phyloP scores from a whole-genome alignment of 2,113 vertebrate species.

The Electrona antarctica region DNA sequence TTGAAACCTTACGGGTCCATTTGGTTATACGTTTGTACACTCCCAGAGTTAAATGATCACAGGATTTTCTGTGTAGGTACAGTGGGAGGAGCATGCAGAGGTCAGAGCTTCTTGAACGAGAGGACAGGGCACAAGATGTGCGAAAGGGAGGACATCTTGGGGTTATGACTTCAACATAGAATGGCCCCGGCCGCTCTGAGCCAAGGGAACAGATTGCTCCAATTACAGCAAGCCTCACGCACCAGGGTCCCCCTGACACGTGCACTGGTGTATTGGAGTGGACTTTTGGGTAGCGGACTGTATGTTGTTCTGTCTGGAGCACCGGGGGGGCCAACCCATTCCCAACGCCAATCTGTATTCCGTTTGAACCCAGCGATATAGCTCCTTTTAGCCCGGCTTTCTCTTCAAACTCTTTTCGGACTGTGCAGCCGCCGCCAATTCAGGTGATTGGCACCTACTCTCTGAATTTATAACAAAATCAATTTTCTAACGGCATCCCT shows the following conservation, averaged over 20 bases:
- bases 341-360: slow-evolving; percentile 75
- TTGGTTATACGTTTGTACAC: too few relatives aligned
- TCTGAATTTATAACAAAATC: slow-evolving; percentile 78
- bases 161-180: slow-evolving; percentile 74
- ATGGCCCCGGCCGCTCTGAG: slow-evolving; percentile 56
- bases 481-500: slow-evolving; percentile 74
- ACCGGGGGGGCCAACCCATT: slow-evolving; percentile 51
- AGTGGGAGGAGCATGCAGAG: slow-evolving; percentile 22
- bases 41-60: too few relatives aligned
- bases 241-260: slow-evolving; percentile 69
- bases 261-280: slow-evolving; percentile 68
- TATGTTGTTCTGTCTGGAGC: slow-evolving; percentile 50
- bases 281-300: slow-evolving; percentile 69
- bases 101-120: slow-evolving; percentile 47
- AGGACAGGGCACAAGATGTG: slow-evolving; percentile 44
- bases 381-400: slow-evolving; percentile 67
- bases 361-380: slow-evolving; percentile 65
- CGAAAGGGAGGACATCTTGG: slow-evolving; percentile 71
- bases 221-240: slow-evolving; percentile 75
- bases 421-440: slow-evolving; percentile 57
- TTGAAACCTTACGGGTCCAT: too few relatives aligned
- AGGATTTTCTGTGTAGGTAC: slow-evolving; percentile 13
- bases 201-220: slow-evolving; percentile 76
- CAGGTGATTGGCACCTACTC: slow-evolving; percentile 73
- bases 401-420: slow-evolving; percentile 63